These are phyloP conservation scores for Agapostemon virescens DNA, from an alignment of 2,888 invertebrate species.

Conservation along the genomic window DNA sequence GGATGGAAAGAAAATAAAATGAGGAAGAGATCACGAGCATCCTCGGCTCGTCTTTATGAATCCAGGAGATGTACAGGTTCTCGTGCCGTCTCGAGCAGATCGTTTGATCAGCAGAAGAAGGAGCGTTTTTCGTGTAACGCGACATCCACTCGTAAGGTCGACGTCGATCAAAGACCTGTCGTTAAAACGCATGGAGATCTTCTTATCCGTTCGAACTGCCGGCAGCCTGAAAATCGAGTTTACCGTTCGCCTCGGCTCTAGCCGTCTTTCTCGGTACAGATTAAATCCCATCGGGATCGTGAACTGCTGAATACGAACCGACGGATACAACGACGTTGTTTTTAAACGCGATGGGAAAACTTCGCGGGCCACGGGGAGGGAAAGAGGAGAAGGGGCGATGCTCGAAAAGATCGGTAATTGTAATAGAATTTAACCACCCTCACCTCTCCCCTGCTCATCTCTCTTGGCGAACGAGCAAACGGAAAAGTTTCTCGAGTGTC, in stretches of 20 bases:
- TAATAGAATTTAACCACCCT: constrained; percentile 41
- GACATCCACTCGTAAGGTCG: constrained; percentile 24
- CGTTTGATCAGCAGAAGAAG: constrained; percentile 25
- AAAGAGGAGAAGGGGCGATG: too few relatives aligned
- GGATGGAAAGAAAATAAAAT: not conserved
- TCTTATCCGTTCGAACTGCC: constrained; percentile 31
- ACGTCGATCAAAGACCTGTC: constrained; percentile 40
- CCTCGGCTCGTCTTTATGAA: not conserved
- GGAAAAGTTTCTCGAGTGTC: constrained; percentile 48
- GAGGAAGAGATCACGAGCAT: not conserved
- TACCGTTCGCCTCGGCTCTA: constrained; percentile 15
- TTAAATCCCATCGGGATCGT: constrained; percentile 60
- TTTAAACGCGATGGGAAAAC: constrained; percentile 57
- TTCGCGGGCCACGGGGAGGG: not conserved
- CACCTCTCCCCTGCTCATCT: not conserved
- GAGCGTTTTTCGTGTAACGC: constrained; percentile 15
- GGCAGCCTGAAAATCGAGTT: constrained; percentile 64
- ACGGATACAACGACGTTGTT: constrained; percentile 59
- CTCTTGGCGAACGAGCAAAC: not conserved
- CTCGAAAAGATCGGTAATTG: constrained; percentile 37
- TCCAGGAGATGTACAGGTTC: not conserved
- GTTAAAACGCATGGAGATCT: constrained; percentile 39
- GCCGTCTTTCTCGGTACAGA: constrained; percentile 56
- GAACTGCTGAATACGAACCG: constrained; percentile 23
- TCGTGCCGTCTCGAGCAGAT: constrained; percentile 2